Percentiles rank a stretch among this genome's conserved stretches.
Conservation (phyloP, 2,888 invertebrate species). For the Patella depressa region DNA sequence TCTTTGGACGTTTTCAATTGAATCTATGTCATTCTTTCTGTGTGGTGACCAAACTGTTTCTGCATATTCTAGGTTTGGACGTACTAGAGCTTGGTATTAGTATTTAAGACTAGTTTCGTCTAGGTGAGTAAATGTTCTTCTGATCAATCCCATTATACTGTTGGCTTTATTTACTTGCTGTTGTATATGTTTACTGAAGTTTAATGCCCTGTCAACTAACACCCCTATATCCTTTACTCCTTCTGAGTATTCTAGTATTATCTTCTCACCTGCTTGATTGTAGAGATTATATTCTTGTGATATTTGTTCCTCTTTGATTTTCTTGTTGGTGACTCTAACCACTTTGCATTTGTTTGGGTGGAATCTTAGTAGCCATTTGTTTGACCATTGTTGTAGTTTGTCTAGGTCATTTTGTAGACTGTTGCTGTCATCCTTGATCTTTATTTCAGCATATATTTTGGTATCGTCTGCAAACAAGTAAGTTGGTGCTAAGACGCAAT, state of each 20-base stretch:
- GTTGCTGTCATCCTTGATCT: background rate
- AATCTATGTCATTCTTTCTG: constrained; percentile 19
- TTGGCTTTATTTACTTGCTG: constrained; percentile 25
- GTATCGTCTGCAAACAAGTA: background rate
- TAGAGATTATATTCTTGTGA: background rate
- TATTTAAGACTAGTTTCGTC: background rate
- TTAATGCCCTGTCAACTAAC: constrained; percentile 11
- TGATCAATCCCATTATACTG: constrained; percentile 13
- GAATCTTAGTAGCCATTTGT: constrained; percentile 24
- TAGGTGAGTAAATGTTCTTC: constrained; percentile 19
- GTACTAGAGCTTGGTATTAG: background rate
- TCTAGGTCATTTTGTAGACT: constrained; percentile 1
- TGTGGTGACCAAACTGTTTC: background rate
- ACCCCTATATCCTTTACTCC: constrained; percentile 23
- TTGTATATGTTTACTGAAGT: constrained; percentile 18
- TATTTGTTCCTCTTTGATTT: background rate
- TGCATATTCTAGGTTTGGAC: background rate
- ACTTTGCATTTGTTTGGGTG: constrained; percentile 27
- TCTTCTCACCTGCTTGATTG: background rate
- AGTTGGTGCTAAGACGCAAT: background rate
- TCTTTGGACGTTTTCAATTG: constrained; percentile 26
- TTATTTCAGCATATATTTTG: background rate
- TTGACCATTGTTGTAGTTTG: constrained; percentile 19
- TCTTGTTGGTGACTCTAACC: constrained; percentile 8
- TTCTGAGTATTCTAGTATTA: constrained; percentile 8